phyloP scores from a whole-genome alignment of 2,888 invertebrate genomes.

The Melanophora roralis region DNA sequence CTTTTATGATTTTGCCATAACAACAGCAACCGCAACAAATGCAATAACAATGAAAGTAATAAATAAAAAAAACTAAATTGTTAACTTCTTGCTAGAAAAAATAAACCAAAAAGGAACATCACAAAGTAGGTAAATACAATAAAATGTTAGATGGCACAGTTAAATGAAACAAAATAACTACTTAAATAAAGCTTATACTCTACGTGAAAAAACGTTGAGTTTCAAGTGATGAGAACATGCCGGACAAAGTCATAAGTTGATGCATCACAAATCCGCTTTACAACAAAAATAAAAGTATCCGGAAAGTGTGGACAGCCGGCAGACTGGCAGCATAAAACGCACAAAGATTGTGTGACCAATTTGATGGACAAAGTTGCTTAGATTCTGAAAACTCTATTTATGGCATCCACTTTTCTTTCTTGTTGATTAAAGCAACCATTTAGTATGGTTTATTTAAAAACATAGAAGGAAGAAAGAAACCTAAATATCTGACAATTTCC shows the following conservation, averaged over 20 bases:
- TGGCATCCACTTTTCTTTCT: not conserved
- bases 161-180: slow-evolving; percentile 31
- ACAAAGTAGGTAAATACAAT: slow-evolving; percentile 10
- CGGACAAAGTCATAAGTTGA: slow-evolving; percentile 38
- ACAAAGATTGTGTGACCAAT: slow-evolving; percentile 7
- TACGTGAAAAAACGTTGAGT: slow-evolving; percentile 20
- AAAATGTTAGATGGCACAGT: slow-evolving; percentile 56
- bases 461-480: slow-evolving; percentile 15
- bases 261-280: slow-evolving; percentile 55
- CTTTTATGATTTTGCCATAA: slow-evolving; percentile 52
- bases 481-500: slow-evolving; percentile 44
- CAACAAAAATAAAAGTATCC: slow-evolving; percentile 55
- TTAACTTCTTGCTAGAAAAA: not conserved
- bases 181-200: slow-evolving; percentile 10
- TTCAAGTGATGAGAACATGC: slow-evolving; percentile 55
- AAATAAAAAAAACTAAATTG: slow-evolving; percentile 2
- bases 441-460: slow-evolving; percentile 28
- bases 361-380: not conserved
- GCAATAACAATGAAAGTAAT: slow-evolving; percentile 18
- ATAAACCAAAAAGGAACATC: slow-evolving; percentile 20
- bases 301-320: slow-evolving; percentile 44
- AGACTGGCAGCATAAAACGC: not conserved
- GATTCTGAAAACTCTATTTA: slow-evolving; percentile 26
- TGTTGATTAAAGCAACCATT: not conserved
- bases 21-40: not conserved